Base-by-base conservation (phyloP, 92 coral and sea anemone genomes). In the Siderastrea siderea region DNA sequence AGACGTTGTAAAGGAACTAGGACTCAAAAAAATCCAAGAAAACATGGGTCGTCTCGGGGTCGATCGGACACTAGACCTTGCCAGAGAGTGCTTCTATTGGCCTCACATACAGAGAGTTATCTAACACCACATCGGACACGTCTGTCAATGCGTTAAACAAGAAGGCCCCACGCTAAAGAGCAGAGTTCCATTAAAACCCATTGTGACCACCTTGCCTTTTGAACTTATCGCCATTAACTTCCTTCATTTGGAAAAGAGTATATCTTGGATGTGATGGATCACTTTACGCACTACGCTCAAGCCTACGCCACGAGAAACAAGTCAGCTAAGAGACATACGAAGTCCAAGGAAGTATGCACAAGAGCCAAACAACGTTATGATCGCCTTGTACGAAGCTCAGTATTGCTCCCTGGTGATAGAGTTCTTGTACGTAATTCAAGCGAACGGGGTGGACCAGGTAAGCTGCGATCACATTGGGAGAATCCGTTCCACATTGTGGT, bases 391-490 rank as follows among this genome's bases (percentile, higher is more conserved):
- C 68, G 93, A 11, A 69, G 82, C n/a, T 86, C 87, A 13, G 79
- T 81, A 12, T 79, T 90, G 38, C 78, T 50, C 9, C 72, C 93
- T 15, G 93, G 91, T 4, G 91, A 90, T 49, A 86, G 89, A 54
- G 84, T 90, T 45, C 91, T 90, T 6, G 89, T 93, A 44, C 73
- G 91, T 3, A 85, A 90, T 46, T 71, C 77, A 19, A 90, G 75
- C 64, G 87, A 69, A 26, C 38, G 38, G 38, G 38, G 38, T 26
- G 38, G 38, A 26, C 38, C 38, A 26, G 38, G 38, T 26, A 26
- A 26, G 38, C 38, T 26, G 38, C 38, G 38, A 26, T 26, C 38
- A 26, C 38, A 26, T 26, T 26, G 38, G 38, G 38, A 26, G 38
- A 26, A 26, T 26, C 38, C 38, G 38, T 26, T 26, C 38, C 38